Conservation (phyloP, 2,888 invertebrate species). For the Mythimna albipuncta region DNA sequence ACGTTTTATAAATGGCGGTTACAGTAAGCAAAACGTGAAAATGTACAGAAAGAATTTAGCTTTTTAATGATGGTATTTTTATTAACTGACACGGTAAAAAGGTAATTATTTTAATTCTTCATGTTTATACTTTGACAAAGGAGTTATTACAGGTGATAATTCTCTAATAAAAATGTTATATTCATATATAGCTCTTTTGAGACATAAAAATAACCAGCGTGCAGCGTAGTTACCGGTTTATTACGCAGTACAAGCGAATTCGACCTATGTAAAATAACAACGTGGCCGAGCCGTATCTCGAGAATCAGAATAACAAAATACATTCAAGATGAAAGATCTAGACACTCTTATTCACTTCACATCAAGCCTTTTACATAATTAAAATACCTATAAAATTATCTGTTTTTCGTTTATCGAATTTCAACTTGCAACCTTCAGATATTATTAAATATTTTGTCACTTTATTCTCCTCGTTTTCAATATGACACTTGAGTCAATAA, state of each 20-base stretch:
- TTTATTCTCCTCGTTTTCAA: slow-evolving; percentile 42
- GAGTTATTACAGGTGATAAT: neutral
- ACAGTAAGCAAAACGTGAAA: slow-evolving; percentile 17
- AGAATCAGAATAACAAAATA: slow-evolving; percentile 17
- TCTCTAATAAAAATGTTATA: no score
- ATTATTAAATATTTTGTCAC: slow-evolving; percentile 23
- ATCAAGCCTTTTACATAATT: slow-evolving; percentile 28
- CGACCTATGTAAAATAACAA: slow-evolving; percentile 42
- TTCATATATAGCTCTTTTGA: neutral
- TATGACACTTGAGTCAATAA: slow-evolving; percentile 66
- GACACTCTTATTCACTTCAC: slow-evolving; percentile 32
- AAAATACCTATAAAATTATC: slow-evolving; percentile 37
- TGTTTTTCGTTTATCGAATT: slow-evolving; percentile 49
- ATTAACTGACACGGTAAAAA: slow-evolving; percentile 16
- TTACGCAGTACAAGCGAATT: slow-evolving; percentile 26
- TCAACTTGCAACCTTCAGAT: slow-evolving; percentile 58
- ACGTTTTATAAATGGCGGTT: slow-evolving; percentile 17
- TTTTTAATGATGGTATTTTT: slow-evolving; percentile 20
- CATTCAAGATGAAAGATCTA: slow-evolving; percentile 44
- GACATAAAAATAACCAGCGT: neutral
- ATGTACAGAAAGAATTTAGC: slow-evolving; percentile 29
- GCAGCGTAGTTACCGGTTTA: slow-evolving; percentile 16
- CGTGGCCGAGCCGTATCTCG: slow-evolving; percentile 31
- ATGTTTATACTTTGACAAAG: neutral
- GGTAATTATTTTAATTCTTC: slow-evolving; percentile 3